These are phyloP conservation scores for Nothocercus nigrocapillus DNA, from an alignment of 2,113 vertebrate species.

Conservation along the genomic window DNA sequence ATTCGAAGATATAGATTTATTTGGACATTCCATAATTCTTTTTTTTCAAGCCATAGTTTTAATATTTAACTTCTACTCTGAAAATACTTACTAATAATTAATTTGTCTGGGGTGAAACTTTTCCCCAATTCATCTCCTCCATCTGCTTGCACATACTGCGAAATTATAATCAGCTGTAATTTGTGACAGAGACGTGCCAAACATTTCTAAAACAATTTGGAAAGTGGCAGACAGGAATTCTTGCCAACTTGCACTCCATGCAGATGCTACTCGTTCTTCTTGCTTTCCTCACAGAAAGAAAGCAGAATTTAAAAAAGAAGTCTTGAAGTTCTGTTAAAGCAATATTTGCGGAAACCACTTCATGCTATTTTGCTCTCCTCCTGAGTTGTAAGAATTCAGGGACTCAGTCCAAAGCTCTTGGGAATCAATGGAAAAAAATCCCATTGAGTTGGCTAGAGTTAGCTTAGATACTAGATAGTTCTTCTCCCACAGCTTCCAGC, in stretches of 20 bases:
- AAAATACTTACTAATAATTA: slow-evolving; percentile 77
- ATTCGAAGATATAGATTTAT: slow-evolving; percentile 32
- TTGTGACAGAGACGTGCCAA: slow-evolving; percentile 81
- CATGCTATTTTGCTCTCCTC: slow-evolving; percentile 51
- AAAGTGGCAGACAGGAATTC: slow-evolving; percentile 78
- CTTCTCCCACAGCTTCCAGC: background rate
- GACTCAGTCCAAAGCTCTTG: background rate
- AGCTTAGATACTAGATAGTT: background rate
- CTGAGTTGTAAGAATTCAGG: background rate
- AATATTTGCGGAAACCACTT: slow-evolving; percentile 61
- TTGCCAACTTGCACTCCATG: slow-evolving; percentile 74
- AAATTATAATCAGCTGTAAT: slow-evolving; percentile 83
- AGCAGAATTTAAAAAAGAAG: slow-evolving; percentile 69
- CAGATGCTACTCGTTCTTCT: slow-evolving; percentile 78
- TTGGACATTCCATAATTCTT: slow-evolving; percentile 33
- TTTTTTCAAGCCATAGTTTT: slow-evolving; percentile 56
- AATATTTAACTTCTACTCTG: slow-evolving; percentile 70
- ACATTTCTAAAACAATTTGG: slow-evolving; percentile 83
- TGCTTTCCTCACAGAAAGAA: slow-evolving; percentile 61
- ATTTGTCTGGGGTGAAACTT: slow-evolving; percentile 77
- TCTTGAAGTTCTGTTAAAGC: slow-evolving; percentile 65
- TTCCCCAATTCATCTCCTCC: slow-evolving; percentile 78
- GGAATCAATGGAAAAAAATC: background rate
- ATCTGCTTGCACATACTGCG: slow-evolving; percentile 83
- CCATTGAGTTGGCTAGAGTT: background rate